Evolutionary conservation across 2,888 invertebrate genomes (phyloP).

Genomic region (Anarsia innoxiella): DNA sequence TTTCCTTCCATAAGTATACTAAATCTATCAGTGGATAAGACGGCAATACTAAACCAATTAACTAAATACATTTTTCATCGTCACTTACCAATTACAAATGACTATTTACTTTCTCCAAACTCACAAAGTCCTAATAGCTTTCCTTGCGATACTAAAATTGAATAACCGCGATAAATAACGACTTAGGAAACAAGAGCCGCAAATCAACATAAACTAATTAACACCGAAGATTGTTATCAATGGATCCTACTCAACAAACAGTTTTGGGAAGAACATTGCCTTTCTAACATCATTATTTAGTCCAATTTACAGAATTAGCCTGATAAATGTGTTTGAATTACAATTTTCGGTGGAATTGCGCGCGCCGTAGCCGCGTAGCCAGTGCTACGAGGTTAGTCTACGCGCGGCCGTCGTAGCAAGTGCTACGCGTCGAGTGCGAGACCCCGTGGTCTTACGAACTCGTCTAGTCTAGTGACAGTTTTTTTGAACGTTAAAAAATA

Average conservation of each 20-base stretch:
- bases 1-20: too few species aligned
- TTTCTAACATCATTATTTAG: constrained; percentile 65
- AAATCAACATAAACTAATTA: constrained; percentile 26
- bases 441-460: constrained; percentile 17
- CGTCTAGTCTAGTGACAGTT: constrained; percentile 24
- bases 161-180: neutral
- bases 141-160: neutral
- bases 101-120: too few species aligned
- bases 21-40: too few species aligned
- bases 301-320: constrained; percentile 69
- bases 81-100: too few species aligned
- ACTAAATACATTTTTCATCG: too few species aligned
- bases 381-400: constrained; percentile 43
- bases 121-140: too few species aligned
- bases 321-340: constrained; percentile 71
- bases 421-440: constrained; percentile 27
- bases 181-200: neutral
- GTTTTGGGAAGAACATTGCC: constrained; percentile 41
- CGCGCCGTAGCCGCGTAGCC: constrained; percentile 56
- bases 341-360: constrained; percentile 59
- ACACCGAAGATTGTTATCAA: constrained; percentile 48
- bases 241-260: constrained; percentile 46
- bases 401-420: constrained; percentile 29
- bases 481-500: constrained; percentile 4
- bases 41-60: too few species aligned